A percentile compares a stretch with the other conserved stretches of the same genome.
These are phyloP conservation scores for Ptychobarbus kaznakovi DNA, from an alignment of 2,797 vertebrate genomes.

Conservation along the genomic window DNA sequence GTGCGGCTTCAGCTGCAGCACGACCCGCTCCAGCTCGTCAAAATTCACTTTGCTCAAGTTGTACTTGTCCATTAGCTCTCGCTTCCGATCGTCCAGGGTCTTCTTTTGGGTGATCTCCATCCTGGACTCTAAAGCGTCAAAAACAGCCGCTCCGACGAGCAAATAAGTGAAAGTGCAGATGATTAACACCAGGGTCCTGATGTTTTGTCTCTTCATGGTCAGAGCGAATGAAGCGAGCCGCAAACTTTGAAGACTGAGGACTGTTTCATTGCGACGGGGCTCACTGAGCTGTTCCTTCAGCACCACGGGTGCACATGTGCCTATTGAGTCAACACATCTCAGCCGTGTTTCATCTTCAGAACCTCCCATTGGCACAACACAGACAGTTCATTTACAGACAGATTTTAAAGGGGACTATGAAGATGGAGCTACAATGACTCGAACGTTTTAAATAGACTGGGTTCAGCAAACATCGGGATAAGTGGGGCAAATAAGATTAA, in stretches of 20 bases:
- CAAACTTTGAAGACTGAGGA: conserved; percentile 69
- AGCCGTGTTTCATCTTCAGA: conserved; percentile 1
- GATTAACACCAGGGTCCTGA: conserved; percentile 90
- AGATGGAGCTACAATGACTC: neutral
- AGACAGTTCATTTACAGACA: neutral
- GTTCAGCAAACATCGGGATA: neutral
- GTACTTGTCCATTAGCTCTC: conserved; percentile 81
- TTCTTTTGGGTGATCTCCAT: conserved; percentile 80
- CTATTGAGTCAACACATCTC: conserved; percentile 29
- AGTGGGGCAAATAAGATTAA: neutral
- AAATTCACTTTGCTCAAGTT: conserved; percentile 83
- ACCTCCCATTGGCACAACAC: conserved; percentile 22
- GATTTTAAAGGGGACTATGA: neutral
- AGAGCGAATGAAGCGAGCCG: conserved; percentile 54
- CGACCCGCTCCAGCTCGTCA: conserved; percentile 85
- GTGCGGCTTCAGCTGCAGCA: conserved; percentile 91
- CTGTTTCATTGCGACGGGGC: conserved; percentile 80
- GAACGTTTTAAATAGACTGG: neutral
- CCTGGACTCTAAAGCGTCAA: conserved; percentile 89
- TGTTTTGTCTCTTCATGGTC: conserved; percentile 95
- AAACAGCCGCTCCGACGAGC: conserved; percentile 92
- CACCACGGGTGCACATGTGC: conserved; percentile 79
- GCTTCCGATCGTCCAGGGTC: conserved; percentile 75
- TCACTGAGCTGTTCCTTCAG: conserved; percentile 92
- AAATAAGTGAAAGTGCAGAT: conserved; percentile 92